Base-by-base conservation (phyloP, 2,797 vertebrate genomes). In the Parambassis ranga region DNA sequence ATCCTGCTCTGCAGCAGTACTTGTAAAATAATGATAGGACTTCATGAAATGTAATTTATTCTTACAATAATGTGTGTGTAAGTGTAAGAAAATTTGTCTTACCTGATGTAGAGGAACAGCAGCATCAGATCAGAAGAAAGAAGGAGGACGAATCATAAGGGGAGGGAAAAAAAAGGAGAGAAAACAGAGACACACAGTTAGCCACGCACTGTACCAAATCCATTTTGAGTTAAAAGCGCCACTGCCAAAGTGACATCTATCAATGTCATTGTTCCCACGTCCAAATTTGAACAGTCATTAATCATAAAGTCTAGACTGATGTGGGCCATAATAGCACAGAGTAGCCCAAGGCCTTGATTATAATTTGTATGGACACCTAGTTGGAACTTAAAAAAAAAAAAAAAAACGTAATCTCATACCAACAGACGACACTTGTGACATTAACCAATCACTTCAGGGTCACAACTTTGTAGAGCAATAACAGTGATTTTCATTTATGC, bases 181-280 rank as follows among this genome's bases (percentile, higher is more conserved):
- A 65, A 67, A 75, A 52, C 15, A 58, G 50, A 71, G 23, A 69
- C 30, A 77, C 49, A 74, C 35, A 68, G 68, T 86, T 76, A 87
- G 75, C 79, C 60, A 57, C 37, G 65, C 58, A 71, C 46, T 27
- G 28, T 37, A 81, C 62, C 73, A 59, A 75, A 81, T 65, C 53
- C 56, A 80, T 80, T 85, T 49, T 26, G 64, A 72, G 59, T 81
- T 87, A 77, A 85, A 87, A 83, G 71, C 48, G 10, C 77, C 64
- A 81, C 44, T 65, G 52, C 75, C 72, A 83, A 74, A 83, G 65
- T 81, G 79, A 77, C 81, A 89, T 91, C 76, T 81, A 82, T 89
- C 84, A 90, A 51, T 79, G 86, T 86, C 87, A 79, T 19, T 55
- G 68, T 82, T 73, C 57, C 42, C 67, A 77, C 46, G 33, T 81